These are phyloP conservation scores for Ectobius pallidus DNA, from an alignment of 2,888 invertebrate species.

Conservation along the genomic window DNA sequence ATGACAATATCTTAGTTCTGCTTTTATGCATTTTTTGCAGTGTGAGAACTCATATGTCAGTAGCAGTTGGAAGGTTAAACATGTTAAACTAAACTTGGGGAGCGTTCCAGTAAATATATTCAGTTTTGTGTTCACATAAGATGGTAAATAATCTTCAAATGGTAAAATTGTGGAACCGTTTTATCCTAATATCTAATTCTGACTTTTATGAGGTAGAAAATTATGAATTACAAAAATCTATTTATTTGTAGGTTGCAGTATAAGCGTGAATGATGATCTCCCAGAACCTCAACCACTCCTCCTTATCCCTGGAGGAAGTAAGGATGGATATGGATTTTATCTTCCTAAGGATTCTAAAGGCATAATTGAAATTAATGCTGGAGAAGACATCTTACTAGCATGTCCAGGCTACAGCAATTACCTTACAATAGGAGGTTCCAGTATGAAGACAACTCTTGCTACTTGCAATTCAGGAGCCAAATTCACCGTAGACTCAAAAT, in stretches of 20 bases:
- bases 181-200: too few species aligned
- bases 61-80: too few species aligned
- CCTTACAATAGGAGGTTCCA: conserved; percentile 1
- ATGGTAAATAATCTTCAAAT: too few species aligned
- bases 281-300: conserved; percentile 39
- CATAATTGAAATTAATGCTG: conserved; percentile 9
- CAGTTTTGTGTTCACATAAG: too few species aligned
- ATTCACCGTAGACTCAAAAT: conserved; percentile 37
- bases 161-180: too few species aligned
- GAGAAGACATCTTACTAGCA: conserved; percentile 25
- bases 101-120: too few species aligned
- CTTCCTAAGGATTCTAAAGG: conserved; percentile 25
- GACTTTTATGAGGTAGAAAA: too few species aligned
- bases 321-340: conserved; percentile 32
- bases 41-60: too few species aligned
- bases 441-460: neutral
- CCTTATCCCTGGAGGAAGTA: conserved; percentile 27
- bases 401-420: conserved; percentile 33
- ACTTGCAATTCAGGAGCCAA: conserved; percentile 32
- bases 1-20: too few species aligned
- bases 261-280: conserved; percentile 37
- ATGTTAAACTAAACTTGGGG: too few species aligned
- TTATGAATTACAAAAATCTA: too few species aligned
- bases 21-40: too few species aligned
- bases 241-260: conserved; percentile 37